Evolutionary conservation across 2,113 vertebrate genomes (phyloP), one percentile per base, ranked within the genome.

Genomic region (Sula dactylatra): DNA sequence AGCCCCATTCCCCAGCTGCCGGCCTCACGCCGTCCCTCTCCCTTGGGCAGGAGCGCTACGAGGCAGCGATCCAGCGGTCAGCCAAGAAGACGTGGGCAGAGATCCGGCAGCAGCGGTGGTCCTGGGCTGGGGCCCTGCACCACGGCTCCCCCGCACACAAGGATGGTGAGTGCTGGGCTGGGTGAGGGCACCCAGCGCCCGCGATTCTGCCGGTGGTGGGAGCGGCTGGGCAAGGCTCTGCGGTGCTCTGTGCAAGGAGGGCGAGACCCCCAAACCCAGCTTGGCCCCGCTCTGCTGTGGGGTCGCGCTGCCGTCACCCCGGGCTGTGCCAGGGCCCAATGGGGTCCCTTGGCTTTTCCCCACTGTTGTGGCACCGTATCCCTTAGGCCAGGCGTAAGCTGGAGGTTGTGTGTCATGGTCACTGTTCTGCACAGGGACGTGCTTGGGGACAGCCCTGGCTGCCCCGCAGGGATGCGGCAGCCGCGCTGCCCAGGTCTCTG

Each of bases 41-140:
- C 67, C 77, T 20, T 0, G 69, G 36, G 55, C 93, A 99, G 99
- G 99, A 99, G 87, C 99, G 99, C 67, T 99, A 99, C 15, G 99
- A 99, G 96, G 99, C 99, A 2, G 99, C 99, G 24, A 99, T 99
- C 94, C 99, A 99, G 95, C 97, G 99, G 84, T 99, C 99, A 2
- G 97, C 98, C 58, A 99, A 99, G 98, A 99, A 99, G 98, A 99
- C 99, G 0, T 99, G 99, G 99, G 99, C 99, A 16, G 99, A 99
- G 97, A 99, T 99, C 97, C 99, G 99, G 62, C 99, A 99, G 96
- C 99, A 99, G 97, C 98, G 99, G 91, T 99, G 99, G 98, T 99
- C 99, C 31, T 99, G 99, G 99, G 99, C 99, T 1, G 99, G 99
- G 11, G 98, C 98, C 10, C 97, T 99, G 47, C 99, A 98, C 94